These are phyloP conservation scores for Cistogaster globosa DNA, from an alignment of 2,888 invertebrate species.

Conservation along the genomic window DNA sequence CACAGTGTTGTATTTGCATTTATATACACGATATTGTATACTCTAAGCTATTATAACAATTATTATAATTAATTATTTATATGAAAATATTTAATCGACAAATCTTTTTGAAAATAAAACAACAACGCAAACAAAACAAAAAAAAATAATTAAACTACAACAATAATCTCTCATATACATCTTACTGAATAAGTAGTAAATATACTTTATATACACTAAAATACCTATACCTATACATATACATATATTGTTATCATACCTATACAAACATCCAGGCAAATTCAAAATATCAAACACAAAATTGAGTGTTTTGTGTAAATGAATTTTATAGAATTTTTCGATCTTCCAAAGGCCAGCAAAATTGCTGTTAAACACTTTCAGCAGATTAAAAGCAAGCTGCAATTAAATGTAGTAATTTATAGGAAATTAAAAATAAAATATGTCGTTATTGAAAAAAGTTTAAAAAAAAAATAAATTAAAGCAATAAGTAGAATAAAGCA, in stretches of 20 bases:
- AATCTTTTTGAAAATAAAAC: conserved; percentile 60
- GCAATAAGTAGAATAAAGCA: no score
- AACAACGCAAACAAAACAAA: conserved; percentile 8
- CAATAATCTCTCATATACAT: conserved; percentile 49
- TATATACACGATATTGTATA: conserved; percentile 68
- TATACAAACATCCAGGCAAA: conserved; percentile 37
- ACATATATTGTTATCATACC: conserved; percentile 34
- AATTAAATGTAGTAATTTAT: no score
- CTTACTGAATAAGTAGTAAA: conserved; percentile 5
- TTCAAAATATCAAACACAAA: conserved; percentile 33
- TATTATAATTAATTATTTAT: conserved; percentile 66
- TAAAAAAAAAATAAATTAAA: no score
- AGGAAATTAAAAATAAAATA: no score
- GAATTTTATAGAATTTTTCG: no score
- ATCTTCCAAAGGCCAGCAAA: no score
- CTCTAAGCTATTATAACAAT: conserved; percentile 54
- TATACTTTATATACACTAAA: conserved; percentile 32
- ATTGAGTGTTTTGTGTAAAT: not conserved
- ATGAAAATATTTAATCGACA: conserved; percentile 69
- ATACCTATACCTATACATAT: conserved; percentile 1
- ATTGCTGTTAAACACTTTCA: no score
- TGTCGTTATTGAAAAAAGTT: no score
- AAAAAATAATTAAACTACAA: conserved; percentile 31
- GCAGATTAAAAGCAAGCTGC: no score
- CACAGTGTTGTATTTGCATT: conserved; percentile 70